These are phyloP conservation scores for Ascaphus truei DNA, from an alignment of 2,113 vertebrate genomes.

Conservation along the genomic window DNA sequence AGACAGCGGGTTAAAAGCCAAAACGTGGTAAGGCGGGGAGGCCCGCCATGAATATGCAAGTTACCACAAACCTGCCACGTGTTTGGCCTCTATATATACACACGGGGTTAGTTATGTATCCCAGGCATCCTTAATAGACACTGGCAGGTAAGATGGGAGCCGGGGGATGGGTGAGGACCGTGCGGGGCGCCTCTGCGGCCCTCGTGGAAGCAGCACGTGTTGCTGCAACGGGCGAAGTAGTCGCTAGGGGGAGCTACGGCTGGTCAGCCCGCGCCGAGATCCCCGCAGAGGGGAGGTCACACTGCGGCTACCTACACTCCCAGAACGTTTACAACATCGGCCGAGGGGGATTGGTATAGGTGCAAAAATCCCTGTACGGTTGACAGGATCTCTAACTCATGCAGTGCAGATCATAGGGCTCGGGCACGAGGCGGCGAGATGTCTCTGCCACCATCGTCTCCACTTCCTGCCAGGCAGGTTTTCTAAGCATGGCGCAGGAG, in stretches of 20 bases:
- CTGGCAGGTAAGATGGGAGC: not conserved
- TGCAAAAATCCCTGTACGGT: no score
- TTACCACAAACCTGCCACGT: constrained; percentile 46
- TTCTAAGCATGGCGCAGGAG: constrained; percentile 61
- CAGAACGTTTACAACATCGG: constrained; percentile 41
- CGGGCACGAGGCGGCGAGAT: not conserved
- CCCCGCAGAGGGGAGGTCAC: constrained; percentile 47
- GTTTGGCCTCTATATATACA: constrained; percentile 37
- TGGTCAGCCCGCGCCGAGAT: constrained; percentile 22
- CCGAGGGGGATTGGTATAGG: no score
- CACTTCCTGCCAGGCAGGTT: constrained; percentile 47
- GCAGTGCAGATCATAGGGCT: not conserved
- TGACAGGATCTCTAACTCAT: not conserved
- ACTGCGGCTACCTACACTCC: constrained; percentile 38
- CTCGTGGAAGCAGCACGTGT: constrained; percentile 53
- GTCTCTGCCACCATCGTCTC: not conserved
- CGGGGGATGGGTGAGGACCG: not conserved
- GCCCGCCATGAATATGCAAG: constrained; percentile 40
- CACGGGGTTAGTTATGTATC: constrained; percentile 4
- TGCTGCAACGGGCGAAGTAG: constrained; percentile 36
- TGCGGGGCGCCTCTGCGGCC: constrained; percentile 39
- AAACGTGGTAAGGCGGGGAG: not conserved
- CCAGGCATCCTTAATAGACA: no score
- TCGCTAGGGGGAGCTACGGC: constrained; percentile 33
- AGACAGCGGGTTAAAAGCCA: not conserved